Percentiles rank a stretch among this genome's conserved stretches.
These are phyloP conservation scores for Lamprotornis superbus DNA, from an alignment of 2,113 vertebrate genomes.

Conservation along the genomic window DNA sequence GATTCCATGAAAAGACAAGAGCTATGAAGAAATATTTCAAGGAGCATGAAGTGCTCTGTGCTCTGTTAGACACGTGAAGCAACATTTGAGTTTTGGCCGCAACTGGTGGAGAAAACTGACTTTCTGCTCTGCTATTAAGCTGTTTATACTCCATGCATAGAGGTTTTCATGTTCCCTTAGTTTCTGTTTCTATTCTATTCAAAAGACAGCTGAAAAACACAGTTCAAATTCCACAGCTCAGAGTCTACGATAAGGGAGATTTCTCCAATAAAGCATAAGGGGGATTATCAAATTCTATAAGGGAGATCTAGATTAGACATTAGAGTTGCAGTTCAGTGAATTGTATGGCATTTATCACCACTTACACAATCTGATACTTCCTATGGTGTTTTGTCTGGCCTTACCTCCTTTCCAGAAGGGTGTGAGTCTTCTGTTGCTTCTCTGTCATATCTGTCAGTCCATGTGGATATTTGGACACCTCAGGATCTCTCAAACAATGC, in stretches of 20 bases:
- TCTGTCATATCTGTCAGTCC: not conserved
- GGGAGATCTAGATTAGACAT: not conserved
- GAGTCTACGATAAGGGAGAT: not conserved
- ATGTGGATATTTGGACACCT: not conserved
- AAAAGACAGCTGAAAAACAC: not conserved
- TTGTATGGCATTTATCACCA: not conserved
- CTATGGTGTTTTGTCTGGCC: rapidly evolving
- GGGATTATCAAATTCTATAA: not conserved
- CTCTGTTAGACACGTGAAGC: not conserved
- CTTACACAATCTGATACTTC: not conserved
- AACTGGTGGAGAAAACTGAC: not conserved
- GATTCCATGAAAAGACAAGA: not conserved
- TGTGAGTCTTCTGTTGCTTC: not conserved
- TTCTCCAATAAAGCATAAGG: not conserved
- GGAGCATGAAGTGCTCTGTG: not conserved
- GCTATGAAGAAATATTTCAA: not conserved
- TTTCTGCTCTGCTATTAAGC: not conserved
- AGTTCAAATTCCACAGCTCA: not conserved
- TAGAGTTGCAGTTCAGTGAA: not conserved
- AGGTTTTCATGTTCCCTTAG: not conserved
- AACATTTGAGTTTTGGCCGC: not conserved
- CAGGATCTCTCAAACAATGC: not conserved
- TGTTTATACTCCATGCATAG: not conserved
- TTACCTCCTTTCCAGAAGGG: not conserved
- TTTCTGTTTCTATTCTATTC: not conserved